Evolutionary conservation across 2,113 vertebrate genomes (phyloP).

Genomic region (Salvelinus alpinus): DNA sequence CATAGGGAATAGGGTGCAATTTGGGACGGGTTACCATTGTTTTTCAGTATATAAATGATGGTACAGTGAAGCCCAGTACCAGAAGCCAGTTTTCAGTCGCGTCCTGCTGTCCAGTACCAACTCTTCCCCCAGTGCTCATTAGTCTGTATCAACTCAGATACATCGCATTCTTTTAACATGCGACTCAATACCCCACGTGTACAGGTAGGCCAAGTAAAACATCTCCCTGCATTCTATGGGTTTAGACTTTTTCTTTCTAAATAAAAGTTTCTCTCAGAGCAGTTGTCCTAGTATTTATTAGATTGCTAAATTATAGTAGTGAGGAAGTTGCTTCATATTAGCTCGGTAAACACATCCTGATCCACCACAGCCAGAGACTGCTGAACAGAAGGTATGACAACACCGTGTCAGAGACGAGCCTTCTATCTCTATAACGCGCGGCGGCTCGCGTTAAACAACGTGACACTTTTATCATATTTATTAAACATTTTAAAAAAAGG

Average conservation of each 20-base stretch:
- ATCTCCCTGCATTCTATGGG: too few relatives aligned
- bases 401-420: background rate
- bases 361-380: background rate
- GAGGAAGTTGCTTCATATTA: background rate
- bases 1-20: too few relatives aligned
- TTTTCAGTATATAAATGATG: too few relatives aligned
- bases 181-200: background rate
- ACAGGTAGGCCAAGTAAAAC: too few relatives aligned
- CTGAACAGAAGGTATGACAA: constrained; percentile 3
- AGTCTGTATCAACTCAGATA: too few relatives aligned
- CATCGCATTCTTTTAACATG: background rate
- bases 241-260: background rate
- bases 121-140: too few relatives aligned
- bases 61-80: too few relatives aligned
- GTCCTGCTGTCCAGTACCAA: too few relatives aligned
- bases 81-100: too few relatives aligned
- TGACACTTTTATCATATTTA: constrained; percentile 7
- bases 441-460: background rate
- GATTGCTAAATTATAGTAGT: background rate
- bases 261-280: background rate
- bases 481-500: background rate
- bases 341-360: background rate
- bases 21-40: too few relatives aligned
- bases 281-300: background rate
- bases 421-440: background rate